Percentiles rank a stretch among this genome's conserved stretches.
These are phyloP conservation scores for Poliocrania exsul DNA, from an alignment of 2,797 vertebrate species.

Conservation along the genomic window DNA sequence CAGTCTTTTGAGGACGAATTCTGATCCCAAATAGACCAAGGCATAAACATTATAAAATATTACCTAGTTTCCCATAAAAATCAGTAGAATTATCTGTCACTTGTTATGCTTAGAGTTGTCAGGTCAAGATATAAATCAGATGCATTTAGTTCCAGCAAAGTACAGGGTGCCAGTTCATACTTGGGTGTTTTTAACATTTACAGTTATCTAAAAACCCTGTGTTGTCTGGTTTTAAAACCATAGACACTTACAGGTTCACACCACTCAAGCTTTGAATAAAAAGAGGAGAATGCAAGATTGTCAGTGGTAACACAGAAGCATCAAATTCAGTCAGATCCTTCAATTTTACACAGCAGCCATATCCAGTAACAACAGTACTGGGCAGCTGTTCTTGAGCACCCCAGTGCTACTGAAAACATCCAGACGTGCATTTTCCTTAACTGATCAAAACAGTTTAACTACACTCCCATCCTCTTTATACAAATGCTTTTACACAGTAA, in stretches of 20 bases:
- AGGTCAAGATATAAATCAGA: background rate
- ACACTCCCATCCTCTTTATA: background rate
- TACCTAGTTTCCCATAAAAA: background rate
- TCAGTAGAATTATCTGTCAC: background rate
- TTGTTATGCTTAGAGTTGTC: background rate
- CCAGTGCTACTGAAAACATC: background rate
- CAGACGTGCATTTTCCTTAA: background rate
- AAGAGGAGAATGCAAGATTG: background rate
- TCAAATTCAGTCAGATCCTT: background rate
- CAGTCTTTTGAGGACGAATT: background rate
- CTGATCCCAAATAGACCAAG: background rate
- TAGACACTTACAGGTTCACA: background rate
- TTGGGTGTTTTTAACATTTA: background rate
- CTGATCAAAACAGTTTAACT: background rate
- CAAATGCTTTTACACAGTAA: background rate
- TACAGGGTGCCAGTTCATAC: background rate
- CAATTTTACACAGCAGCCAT: background rate
- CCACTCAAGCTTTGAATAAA: background rate
- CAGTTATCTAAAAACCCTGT: background rate
- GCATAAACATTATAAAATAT: background rate
- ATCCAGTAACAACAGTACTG: background rate
- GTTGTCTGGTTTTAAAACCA: background rate
- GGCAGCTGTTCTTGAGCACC: background rate
- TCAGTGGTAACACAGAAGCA: rapidly evolving
- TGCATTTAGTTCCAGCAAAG: background rate